phyloP scores from a whole-genome alignment of 2,113 vertebrate genomes.

The Ciconia maguari region DNA sequence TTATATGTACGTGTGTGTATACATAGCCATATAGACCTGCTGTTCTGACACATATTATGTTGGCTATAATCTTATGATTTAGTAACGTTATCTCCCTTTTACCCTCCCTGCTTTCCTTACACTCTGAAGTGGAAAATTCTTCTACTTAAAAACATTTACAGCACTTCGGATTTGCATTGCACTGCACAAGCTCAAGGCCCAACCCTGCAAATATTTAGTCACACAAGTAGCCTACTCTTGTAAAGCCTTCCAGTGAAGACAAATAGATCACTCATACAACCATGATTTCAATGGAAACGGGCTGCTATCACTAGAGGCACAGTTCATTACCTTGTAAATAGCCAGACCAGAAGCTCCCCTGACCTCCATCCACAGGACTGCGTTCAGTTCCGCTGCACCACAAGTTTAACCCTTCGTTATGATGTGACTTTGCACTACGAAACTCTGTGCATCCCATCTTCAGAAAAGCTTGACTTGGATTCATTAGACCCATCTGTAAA shows the following conservation, averaged over 20 bases:
- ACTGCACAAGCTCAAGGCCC: conserved; percentile 49
- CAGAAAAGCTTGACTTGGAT: not conserved
- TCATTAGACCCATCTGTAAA: not conserved
- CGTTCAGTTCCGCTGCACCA: not conserved
- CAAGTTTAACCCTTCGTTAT: not conserved
- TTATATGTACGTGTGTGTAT: not conserved
- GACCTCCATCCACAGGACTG: not conserved
- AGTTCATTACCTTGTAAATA: conserved; percentile 32
- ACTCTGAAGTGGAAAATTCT: conserved; percentile 43
- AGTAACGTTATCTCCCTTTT: conserved; percentile 4
- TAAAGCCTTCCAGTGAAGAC: not conserved
- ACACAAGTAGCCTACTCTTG: not conserved
- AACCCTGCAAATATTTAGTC: conserved; percentile 53
- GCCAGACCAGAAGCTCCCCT: not conserved
- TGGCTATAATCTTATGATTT: not conserved
- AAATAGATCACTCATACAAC: conserved; percentile 8
- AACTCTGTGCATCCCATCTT: not conserved
- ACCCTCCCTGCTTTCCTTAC: conserved; percentile 3
- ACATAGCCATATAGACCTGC: not conserved
- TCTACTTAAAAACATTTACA: conserved; percentile 38
- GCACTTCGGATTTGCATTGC: conserved; percentile 24
- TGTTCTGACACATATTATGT: not conserved
- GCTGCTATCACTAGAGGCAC: not conserved
- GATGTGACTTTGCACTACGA: not conserved
- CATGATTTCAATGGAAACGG: not conserved